Evolutionary conservation across 2,888 invertebrate species (phyloP).

Genomic region (Nomada ferruginata): DNA sequence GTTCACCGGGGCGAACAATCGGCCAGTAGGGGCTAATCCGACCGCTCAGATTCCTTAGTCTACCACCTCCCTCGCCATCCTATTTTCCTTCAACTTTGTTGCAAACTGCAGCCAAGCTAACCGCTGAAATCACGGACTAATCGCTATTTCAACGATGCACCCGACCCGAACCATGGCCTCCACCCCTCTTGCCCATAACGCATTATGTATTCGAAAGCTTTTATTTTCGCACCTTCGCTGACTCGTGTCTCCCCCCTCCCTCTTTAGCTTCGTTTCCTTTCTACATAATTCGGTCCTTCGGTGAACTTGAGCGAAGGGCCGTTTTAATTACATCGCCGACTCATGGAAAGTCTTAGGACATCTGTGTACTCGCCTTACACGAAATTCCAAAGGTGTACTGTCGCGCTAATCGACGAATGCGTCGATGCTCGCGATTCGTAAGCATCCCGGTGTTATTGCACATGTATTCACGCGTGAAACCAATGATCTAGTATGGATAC

Average conservation of each 20-base stretch:
- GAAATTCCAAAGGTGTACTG: constrained; percentile 11
- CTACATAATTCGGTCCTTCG: constrained; percentile 37
- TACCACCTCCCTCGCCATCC: constrained; percentile 30
- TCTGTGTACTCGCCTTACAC: constrained; percentile 26
- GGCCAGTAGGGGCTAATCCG: constrained; percentile 70
- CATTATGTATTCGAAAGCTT: constrained; percentile 66
- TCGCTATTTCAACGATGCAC: constrained; percentile 72
- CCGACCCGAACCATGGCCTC: neutral
- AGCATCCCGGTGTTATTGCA: too few relatives aligned
- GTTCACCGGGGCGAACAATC: constrained; percentile 48
- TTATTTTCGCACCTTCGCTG: constrained; percentile 58
- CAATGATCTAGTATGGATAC: too few relatives aligned
- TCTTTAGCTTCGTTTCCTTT: neutral
- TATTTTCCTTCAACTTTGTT: constrained; percentile 67
- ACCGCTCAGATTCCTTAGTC: constrained; percentile 65
- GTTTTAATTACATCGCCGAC: constrained; percentile 42
- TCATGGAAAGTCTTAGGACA: constrained; percentile 37
- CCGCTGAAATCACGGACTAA: constrained; percentile 64
- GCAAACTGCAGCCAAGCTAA: constrained; percentile 59
- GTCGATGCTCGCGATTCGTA: constrained; percentile 8
- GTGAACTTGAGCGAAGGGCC: constrained; percentile 18
- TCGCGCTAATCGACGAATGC: constrained; percentile 29
- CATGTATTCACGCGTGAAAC: too few relatives aligned
- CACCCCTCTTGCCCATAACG: neutral
- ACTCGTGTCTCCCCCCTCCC: neutral